Conservation (phyloP, 2,888 invertebrate genomes). For the Drosophila vallismaia region DNA sequence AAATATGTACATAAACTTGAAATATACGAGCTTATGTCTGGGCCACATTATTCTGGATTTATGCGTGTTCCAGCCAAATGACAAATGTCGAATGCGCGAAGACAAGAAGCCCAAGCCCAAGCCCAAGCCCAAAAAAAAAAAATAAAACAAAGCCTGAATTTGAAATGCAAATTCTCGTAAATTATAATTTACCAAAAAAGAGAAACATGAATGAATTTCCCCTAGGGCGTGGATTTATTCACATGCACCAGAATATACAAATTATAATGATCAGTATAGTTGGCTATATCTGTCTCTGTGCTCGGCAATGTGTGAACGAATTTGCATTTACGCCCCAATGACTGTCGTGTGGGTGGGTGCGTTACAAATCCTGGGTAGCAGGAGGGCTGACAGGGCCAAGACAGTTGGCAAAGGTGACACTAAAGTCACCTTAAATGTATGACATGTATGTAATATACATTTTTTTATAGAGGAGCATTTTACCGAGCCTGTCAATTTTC, state of each 20-base stretch:
- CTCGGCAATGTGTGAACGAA: conserved; percentile 60
- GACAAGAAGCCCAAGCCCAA: conserved; percentile 19
- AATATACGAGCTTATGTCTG: conserved; percentile 33
- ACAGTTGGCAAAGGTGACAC: conserved; percentile 32
- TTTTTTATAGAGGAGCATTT: conserved; percentile 1
- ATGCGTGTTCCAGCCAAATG: conserved; percentile 66
- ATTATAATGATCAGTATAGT: conserved; percentile 63
- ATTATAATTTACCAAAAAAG: conserved; percentile 65
- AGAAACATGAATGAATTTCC: conserved; percentile 25
- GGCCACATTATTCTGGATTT: conserved; percentile 69
- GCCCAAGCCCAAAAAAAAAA: not conserved
- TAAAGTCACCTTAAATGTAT: conserved; percentile 60
- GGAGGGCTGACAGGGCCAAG: conserved; percentile 7
- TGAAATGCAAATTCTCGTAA: conserved; percentile 75
- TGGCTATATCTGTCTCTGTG: conserved; percentile 16
- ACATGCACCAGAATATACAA: conserved; percentile 39
- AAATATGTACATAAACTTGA: conserved; percentile 2
- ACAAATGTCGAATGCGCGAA: conserved; percentile 61
- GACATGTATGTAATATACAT: conserved; percentile 34
- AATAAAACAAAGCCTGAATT: conserved; percentile 45
- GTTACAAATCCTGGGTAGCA: not conserved
- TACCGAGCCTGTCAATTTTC: not conserved
- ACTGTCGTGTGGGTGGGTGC: conserved; percentile 36
- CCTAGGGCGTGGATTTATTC: conserved; percentile 62
- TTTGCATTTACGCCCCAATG: conserved; percentile 67